Evolutionary conservation across 64 coral and sea anemone species (phyloP), one percentile per base, ranked within the genome.

Genomic region (Montipora efflorescens): DNA sequence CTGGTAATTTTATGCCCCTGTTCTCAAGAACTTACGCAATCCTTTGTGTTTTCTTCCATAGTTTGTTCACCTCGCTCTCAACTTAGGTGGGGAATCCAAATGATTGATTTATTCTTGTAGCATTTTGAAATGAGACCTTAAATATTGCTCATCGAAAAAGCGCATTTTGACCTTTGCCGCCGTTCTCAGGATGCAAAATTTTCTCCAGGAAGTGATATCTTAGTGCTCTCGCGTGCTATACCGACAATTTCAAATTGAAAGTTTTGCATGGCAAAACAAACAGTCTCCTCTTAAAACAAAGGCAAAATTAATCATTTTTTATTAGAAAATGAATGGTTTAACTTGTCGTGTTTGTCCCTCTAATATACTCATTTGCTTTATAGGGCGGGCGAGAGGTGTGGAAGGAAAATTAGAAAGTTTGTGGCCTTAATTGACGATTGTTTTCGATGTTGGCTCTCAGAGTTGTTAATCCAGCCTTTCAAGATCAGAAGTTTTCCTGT

Each of bases 41-140:
- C n/a, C 48, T 51, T 86, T 86, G 82, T 52, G 66, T 71, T 18
- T 72, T 84, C 81, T 11, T 72, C 50, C 44, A 72, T 48, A 71
- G 82, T 86, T 46, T 20, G 1, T 3, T 16, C 19, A 52, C 49
- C 46, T 46, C 48, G 4, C 67, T 14, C 3, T 48, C 11, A 57
- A 11, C 8, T 67, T 45, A 44, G 5, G 14, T 45, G 53, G 3
- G 47, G 44, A 84, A 84, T 68, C 82, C 8, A 86, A 86, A n/a
- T 50, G 46, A 48, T 28, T 48, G 45, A 86, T 71, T 49, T 67
- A 71, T 48, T 23, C 71, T 72, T 49, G 71, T 13, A 18, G 16
- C 82, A 70, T 20, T 67, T 86, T 45, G 7, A 16, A 12, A 57
- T 57, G 53, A 71, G 47, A 86, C 46, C 47, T 22, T 11, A 19